phyloP scores from a whole-genome alignment of 2,888 invertebrate species.

The Drosophila flavopinicola region DNA sequence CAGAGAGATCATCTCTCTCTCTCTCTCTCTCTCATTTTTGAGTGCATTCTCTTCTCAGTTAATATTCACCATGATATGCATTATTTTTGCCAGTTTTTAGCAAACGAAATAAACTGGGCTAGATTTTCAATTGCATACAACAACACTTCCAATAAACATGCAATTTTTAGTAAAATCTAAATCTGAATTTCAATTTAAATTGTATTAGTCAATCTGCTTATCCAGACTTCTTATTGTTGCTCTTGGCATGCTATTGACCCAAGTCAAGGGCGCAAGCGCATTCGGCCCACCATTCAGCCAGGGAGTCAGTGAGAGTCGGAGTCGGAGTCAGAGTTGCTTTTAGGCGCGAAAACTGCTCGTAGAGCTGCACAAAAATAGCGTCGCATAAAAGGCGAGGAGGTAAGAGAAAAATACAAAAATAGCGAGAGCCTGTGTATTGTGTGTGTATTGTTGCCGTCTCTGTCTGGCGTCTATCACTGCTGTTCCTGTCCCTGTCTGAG shows the following conservation, averaged over 20 bases:
- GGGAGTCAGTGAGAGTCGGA: neutral
- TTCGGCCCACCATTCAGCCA: neutral
- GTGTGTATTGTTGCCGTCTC: neutral
- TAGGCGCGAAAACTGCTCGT: constrained; percentile 46
- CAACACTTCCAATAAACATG: no score
- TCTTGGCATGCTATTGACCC: constrained; percentile 80
- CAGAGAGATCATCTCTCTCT: no score
- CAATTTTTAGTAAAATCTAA: no score
- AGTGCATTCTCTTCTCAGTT: no score
- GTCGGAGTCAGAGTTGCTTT: neutral
- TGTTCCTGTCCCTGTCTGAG: constrained; percentile 5
- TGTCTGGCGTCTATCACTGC: neutral
- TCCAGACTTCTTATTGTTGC: constrained; percentile 1
- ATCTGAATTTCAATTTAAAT: no score
- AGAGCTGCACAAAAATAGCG: constrained; percentile 42
- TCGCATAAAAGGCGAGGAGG: constrained; percentile 5
- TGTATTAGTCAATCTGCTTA: no score
- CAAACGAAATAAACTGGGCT: no score
- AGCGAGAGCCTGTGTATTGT: constrained; percentile 48
- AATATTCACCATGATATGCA: no score
- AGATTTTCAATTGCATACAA: no score
- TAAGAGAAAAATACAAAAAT: no score
- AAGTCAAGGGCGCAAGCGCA: constrained; percentile 80
- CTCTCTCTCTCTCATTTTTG: no score
- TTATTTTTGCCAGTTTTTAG: no score